Percentiles rank a stretch among this genome's conserved stretches.
Evolutionary conservation across 2,113 vertebrate species (phyloP).

Genomic region (Spilogale gracilis): DNA sequence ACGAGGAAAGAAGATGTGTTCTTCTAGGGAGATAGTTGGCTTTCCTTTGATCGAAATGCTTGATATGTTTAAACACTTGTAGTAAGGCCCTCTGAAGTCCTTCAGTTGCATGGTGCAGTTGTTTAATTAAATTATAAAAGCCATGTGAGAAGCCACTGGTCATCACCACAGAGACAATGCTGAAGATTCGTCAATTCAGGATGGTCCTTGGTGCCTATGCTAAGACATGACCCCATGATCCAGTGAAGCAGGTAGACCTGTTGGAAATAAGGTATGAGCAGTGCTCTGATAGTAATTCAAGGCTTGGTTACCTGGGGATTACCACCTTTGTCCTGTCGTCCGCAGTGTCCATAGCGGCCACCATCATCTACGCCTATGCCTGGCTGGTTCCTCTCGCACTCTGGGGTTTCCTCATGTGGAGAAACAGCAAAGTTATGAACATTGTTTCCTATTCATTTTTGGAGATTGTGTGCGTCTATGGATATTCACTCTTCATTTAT

Average conservation of each 20-base stretch:
- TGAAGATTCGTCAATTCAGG: not conserved
- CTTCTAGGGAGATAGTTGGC: conserved; percentile 43
- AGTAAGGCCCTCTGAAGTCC: not conserved
- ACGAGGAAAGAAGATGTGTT: conserved; percentile 21
- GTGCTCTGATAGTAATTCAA: not conserved
- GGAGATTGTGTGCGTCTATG: conserved; percentile 97
- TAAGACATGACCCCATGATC: not conserved
- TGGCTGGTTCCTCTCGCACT: conserved; percentile 96
- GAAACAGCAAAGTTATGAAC: conserved; percentile 95
- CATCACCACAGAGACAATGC: not conserved
- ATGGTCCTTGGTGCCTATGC: not conserved
- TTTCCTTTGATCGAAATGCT: conserved; percentile 58
- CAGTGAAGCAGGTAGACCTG: not conserved
- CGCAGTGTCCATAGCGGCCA: conserved; percentile 96
- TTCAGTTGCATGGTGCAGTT: conserved; percentile 44
- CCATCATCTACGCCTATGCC: conserved; percentile 95
- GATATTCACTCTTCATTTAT: conserved; percentile 97
- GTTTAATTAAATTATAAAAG: not conserved
- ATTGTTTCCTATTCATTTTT: conserved; percentile 96
- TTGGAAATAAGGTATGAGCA: not conserved
- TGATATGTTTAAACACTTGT: not conserved
- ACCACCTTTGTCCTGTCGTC: not conserved
- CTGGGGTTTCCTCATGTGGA: conserved; percentile 97
- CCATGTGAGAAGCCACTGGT: not conserved
- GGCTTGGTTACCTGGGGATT: not conserved